These are phyloP conservation scores for Dolichomitus sp. DNA, from an alignment of 2,888 invertebrate species.

Conservation along the genomic window DNA sequence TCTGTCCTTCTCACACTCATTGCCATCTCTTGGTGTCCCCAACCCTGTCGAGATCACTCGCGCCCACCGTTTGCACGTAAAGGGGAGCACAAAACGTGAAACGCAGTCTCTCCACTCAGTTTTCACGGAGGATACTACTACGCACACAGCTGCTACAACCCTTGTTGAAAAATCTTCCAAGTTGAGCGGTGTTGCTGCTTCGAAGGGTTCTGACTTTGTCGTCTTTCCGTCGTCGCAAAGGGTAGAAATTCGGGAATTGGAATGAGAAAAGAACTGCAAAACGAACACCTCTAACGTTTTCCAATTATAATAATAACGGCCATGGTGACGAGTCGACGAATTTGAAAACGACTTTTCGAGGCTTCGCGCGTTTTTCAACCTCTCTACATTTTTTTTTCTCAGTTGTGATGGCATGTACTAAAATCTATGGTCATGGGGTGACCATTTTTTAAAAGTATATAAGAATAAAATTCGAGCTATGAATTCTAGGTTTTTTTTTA, in stretches of 20 bases:
- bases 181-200: slow-evolving; percentile 11
- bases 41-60: slow-evolving; percentile 58
- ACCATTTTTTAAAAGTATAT: too few species aligned
- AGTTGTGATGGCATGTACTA: too few species aligned
- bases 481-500: too few species aligned
- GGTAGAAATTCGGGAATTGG: slow-evolving; percentile 41
- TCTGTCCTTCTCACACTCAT: slow-evolving; percentile 10
- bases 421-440: too few species aligned
- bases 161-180: slow-evolving; percentile 34
- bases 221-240: slow-evolving; percentile 40
- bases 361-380: neutral
- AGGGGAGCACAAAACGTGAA: slow-evolving; percentile 47
- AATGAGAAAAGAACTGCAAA: slow-evolving; percentile 5
- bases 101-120: slow-evolving; percentile 48
- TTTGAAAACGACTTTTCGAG: slow-evolving; percentile 20
- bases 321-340: slow-evolving; percentile 48
- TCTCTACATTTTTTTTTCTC: neutral
- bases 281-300: slow-evolving; percentile 46
- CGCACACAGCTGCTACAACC: slow-evolving; percentile 49
- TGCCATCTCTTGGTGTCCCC: slow-evolving; percentile 39
- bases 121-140: slow-evolving; percentile 41
- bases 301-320: slow-evolving; percentile 70
- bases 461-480: too few species aligned
- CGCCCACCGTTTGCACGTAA: slow-evolving; percentile 48
- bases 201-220: slow-evolving; percentile 50